Base-by-base conservation (phyloP, 2,888 invertebrate genomes). In the Andrena praecox region DNA sequence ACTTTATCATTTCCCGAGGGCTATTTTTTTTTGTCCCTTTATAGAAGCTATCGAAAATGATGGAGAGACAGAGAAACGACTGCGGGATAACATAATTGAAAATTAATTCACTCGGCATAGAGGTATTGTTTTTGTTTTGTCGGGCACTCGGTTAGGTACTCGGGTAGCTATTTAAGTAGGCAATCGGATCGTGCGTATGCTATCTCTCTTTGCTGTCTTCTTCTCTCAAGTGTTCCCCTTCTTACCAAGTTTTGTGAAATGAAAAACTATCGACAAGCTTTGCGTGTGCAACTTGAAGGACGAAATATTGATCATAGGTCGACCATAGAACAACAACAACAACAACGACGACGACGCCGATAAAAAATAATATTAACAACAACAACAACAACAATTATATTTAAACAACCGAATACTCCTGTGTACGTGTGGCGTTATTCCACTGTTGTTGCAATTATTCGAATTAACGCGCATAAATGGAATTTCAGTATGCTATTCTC, bases 341-440 rank as follows among this genome's bases (percentile, higher is more conserved):
- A 0, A 42, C 42, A 0, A 42, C 16, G 4, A 42, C 42, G 12
- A 42, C 42, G 12, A 42, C 12, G 42, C 33, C 24, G 12, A 62
- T 29, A 62, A 7, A n/a, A 31, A 52, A 54, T 63, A 72, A 54
- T 2, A 48, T 59, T n/a, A 59, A 6, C 50, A 76, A 69, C 69
- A 69, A 31, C 50, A 31, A 42, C 48, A 62, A 29, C 2, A 31
- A 78, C 42, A 78, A 77, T 62, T 12, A 10, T 31, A 77, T 31
- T 67, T 42, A 12, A 67, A 42, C 2, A 69, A 69, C 33, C 3
- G 31, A 48, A 56, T 52, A 63, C 56, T 42, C 31, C 42, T 31
- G 48, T 48, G 20, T 29, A 20, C 35, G 33, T 48, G 27, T n/a
- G 35, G 5, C 16, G 27, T 27, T 20, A 24, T 29, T 16, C 2